Conservation (phyloP, 1,140 invertebrate species). For the Hypothenemus hampei region DNA sequence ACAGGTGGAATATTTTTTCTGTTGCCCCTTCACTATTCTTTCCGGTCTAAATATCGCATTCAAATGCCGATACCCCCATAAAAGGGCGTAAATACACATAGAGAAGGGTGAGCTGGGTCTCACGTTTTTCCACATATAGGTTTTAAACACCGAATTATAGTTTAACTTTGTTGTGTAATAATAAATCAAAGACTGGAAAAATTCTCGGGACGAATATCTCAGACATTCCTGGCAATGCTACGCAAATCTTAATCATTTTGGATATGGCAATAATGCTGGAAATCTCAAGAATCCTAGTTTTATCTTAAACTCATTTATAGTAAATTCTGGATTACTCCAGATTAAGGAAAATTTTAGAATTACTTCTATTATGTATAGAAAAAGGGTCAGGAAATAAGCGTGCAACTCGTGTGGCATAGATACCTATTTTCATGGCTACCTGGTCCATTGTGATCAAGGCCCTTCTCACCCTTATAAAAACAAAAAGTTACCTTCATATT, state of each 20-base stretch:
- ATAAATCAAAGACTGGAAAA: no score
- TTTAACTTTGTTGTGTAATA: no score
- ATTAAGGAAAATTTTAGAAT: no score
- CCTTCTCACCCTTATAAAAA: slow-evolving; percentile 1
- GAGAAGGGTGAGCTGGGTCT: slow-evolving; percentile 15
- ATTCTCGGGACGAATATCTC: no score
- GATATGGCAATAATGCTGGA: no score
- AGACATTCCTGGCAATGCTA: no score
- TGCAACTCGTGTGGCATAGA: slow-evolving; percentile 12
- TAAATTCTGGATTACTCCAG: no score
- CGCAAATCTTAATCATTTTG: no score
- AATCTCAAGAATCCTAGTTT: no score
- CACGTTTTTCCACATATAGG: slow-evolving; percentile 14
- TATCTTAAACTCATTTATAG: no score
- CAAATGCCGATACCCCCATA: slow-evolving; percentile 21
- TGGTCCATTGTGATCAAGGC: not conserved
- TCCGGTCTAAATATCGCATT: slow-evolving; percentile 26
- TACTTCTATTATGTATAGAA: no score
- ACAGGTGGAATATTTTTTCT: slow-evolving; percentile 21
- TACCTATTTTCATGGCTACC: not conserved
- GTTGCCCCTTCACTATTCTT: slow-evolving; percentile 24
- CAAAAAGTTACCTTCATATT: slow-evolving; percentile 5
- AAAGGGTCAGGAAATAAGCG: slow-evolving; percentile 8
- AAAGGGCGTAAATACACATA: slow-evolving; percentile 1
- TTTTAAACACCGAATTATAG: not conserved